Conservation (phyloP, 2,888 invertebrate genomes). For the Sycophila texana region DNA sequence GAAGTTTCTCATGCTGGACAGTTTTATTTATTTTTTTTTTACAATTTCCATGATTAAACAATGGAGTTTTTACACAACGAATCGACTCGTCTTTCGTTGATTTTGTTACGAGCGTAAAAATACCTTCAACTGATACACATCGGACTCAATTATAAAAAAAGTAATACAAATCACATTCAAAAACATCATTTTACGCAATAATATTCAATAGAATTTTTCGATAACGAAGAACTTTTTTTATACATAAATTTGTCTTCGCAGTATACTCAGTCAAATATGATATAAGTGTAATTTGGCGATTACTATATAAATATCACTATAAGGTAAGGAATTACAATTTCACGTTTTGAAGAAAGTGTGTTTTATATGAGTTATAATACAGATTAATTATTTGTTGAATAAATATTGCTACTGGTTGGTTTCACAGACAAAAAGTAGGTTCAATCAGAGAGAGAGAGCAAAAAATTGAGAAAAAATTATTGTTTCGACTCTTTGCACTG, state of each 20-base stretch:
- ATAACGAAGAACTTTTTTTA: too few species aligned
- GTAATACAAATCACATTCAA: conserved; percentile 20
- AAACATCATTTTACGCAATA: conserved; percentile 13
- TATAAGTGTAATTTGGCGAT: conserved; percentile 1
- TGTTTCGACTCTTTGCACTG: conserved; percentile 15
- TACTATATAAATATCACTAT: background rate
- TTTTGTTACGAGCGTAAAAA: conserved; percentile 18
- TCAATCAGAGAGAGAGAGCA: conserved; percentile 14
- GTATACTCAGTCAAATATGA: background rate
- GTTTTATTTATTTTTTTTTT: conserved; percentile 5
- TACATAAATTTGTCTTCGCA: too few species aligned
- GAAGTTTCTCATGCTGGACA: background rate
- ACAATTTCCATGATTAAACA: background rate
- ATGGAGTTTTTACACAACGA: conserved; percentile 1
- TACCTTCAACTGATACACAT: conserved; percentile 7
- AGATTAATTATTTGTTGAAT: background rate
- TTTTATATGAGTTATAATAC: background rate
- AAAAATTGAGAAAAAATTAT: conserved; percentile 17
- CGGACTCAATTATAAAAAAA: conserved; percentile 12
- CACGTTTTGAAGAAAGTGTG: background rate
- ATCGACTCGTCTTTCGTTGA: conserved; percentile 15
- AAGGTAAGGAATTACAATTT: too few species aligned
- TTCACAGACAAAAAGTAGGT: background rate
- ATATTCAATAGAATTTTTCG: background rate
- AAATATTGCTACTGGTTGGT: background rate